phyloP scores from a whole-genome alignment of 2,797 vertebrate species.

The Enteromius treurensis region DNA sequence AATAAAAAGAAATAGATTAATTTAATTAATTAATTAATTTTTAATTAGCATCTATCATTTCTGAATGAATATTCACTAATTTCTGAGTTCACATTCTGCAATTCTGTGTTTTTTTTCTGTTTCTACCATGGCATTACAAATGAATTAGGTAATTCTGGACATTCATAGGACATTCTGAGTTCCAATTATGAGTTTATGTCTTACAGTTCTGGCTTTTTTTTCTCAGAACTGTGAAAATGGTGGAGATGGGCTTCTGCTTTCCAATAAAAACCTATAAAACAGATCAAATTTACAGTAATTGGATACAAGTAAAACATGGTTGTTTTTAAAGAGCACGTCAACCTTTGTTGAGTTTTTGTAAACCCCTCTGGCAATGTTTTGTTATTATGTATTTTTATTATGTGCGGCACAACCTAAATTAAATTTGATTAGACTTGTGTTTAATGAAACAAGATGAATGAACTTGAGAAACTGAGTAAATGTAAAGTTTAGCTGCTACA shows the following conservation, averaged over 20 bases:
- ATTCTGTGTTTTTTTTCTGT: too few relatives aligned
- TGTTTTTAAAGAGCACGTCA: background rate
- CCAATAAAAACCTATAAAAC: background rate
- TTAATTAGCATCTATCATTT: background rate
- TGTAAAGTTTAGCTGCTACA: background rate
- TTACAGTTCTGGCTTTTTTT: background rate
- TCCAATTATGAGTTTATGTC: too few relatives aligned
- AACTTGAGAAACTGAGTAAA: background rate
- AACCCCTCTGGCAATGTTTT: background rate
- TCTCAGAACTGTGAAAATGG: background rate
- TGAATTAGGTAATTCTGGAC: too few relatives aligned
- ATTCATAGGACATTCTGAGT: background rate
- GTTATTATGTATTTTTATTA: background rate
- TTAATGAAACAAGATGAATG: background rate
- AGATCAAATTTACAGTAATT: background rate
- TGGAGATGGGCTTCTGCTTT: background rate
- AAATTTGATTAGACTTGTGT: background rate
- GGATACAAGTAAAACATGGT: background rate
- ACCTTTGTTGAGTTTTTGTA: background rate
- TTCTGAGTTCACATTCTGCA: background rate
- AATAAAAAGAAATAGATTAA: background rate
- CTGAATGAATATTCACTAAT: background rate
- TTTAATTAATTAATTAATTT: too few relatives aligned
- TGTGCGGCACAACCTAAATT: background rate
- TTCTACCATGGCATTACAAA: too few relatives aligned